phyloP scores from a whole-genome alignment of 2,888 invertebrate species.

The Siphonodentalium dalli region DNA sequence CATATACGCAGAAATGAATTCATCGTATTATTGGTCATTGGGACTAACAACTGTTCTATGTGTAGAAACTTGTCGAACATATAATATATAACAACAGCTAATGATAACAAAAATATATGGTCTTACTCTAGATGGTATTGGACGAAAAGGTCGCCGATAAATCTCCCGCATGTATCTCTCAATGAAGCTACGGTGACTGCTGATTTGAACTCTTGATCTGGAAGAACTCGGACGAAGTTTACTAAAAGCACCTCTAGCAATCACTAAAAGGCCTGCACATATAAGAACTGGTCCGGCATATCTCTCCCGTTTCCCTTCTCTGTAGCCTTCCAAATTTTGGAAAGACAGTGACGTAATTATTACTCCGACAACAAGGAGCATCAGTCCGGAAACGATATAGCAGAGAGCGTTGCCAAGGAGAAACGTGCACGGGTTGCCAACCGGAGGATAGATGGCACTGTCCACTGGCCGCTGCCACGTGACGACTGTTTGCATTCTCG shows the following conservation, averaged over 20 bases:
- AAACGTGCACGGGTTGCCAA: conserved; percentile 43
- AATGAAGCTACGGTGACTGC: too few species aligned
- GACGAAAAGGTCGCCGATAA: too few species aligned
- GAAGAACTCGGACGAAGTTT: conserved; percentile 15
- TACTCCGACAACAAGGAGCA: conserved; percentile 49
- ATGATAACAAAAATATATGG: too few species aligned
- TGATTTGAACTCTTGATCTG: too few species aligned
- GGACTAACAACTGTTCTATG: too few species aligned
- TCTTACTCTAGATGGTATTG: too few species aligned
- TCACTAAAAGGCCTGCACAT: conserved; percentile 44
- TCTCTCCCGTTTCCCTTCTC: conserved; percentile 41
- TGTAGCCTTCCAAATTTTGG: conserved; percentile 45
- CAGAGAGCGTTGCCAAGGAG: conserved; percentile 47
- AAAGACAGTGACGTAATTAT: conserved; percentile 52
- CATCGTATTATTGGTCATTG: too few species aligned
- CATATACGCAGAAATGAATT: too few species aligned
- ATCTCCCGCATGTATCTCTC: too few species aligned
- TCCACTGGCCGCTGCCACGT: conserved; percentile 40
- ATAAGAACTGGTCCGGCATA: conserved; percentile 52
- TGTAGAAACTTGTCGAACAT: too few species aligned
- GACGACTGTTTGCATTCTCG: conserved; percentile 42
- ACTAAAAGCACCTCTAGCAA: conserved; percentile 45
- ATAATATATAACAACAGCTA: too few species aligned
- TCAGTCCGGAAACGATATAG: conserved; percentile 47
- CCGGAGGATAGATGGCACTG: conserved; percentile 28